Evolutionary conservation across 2,797 vertebrate genomes (phyloP).

Genomic region (Phalanger gymnotis): DNA sequence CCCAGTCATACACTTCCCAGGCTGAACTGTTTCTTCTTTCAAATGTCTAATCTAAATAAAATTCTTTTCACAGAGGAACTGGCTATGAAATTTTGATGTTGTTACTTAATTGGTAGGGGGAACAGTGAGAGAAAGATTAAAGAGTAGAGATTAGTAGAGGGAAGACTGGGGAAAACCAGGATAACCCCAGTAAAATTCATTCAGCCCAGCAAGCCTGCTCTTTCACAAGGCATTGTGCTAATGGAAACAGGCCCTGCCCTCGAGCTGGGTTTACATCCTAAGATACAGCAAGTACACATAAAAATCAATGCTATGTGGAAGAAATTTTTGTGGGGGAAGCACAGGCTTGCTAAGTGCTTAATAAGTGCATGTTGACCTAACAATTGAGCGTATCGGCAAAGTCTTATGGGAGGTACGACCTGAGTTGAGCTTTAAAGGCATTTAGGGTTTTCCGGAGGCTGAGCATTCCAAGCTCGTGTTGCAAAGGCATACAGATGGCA

Average conservation of each 20-base stretch:
- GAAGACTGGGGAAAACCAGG: not conserved
- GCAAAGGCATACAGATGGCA: not conserved
- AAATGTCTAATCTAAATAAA: constrained; percentile 2
- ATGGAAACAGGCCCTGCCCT: not conserved
- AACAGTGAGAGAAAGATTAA: not conserved
- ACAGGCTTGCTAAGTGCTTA: not conserved
- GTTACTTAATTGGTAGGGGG: not conserved
- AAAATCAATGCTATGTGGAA: not conserved
- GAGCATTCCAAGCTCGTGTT: not conserved
- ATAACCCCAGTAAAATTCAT: not conserved
- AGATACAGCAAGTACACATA: not conserved
- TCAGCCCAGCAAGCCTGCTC: not conserved
- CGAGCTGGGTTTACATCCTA: not conserved
- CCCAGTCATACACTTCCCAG: not conserved
- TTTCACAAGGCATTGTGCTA: not conserved
- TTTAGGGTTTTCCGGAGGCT: not conserved
- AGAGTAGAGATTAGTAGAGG: not conserved
- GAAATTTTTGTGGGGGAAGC: not conserved
- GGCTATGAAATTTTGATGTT: not conserved
- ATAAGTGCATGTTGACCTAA: not conserved
- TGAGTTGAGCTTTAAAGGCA: not conserved
- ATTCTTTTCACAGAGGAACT: not conserved
- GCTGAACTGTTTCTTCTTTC: constrained; percentile 1
- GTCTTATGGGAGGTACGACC: not conserved
- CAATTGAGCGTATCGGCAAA: not conserved